Evolutionary conservation across 2,797 vertebrate species (phyloP).

Genomic region (Glossophaga mutica): DNA sequence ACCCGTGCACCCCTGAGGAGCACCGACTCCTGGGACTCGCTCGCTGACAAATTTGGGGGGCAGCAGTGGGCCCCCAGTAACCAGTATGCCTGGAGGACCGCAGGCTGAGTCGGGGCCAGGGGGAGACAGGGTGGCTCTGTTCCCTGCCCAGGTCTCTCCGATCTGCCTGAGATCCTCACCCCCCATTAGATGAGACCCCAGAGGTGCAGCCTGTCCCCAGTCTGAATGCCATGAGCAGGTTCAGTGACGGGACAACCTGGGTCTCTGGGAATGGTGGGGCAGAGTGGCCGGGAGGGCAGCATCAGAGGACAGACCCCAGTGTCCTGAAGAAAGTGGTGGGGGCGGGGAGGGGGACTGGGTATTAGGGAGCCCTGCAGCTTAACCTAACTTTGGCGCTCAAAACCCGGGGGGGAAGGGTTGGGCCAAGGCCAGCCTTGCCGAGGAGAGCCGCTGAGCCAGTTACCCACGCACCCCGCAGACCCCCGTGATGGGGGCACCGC

Average conservation of each 20-base stretch:
- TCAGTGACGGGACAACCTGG: neutral
- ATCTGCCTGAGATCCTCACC: neutral
- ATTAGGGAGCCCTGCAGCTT: neutral
- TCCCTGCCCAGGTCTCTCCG: neutral
- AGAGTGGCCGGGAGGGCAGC: neutral
- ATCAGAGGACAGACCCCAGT: neutral
- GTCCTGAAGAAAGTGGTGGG: neutral
- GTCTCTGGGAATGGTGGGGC: fast-evolving
- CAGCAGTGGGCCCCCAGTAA: neutral
- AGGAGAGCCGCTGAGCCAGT: neutral
- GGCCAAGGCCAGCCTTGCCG: neutral
- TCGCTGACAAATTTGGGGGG: neutral
- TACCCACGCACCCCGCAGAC: too few relatives aligned
- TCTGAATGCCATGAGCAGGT: neutral
- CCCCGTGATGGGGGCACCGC: neutral
- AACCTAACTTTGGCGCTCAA: neutral
- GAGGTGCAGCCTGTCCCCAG: neutral
- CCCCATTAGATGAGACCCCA: neutral
- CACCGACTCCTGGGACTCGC: neutral
- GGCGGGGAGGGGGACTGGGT: too few relatives aligned
- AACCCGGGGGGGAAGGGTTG: neutral
- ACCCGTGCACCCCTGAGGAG: neutral
- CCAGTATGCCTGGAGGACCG: neutral
- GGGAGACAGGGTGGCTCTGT: too few relatives aligned
- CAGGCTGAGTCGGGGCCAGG: neutral